Percentiles rank a stretch among this genome's conserved stretches.
phyloP scores from a whole-genome alignment of 2,888 invertebrate genomes.

The Nomada ferruginata region DNA sequence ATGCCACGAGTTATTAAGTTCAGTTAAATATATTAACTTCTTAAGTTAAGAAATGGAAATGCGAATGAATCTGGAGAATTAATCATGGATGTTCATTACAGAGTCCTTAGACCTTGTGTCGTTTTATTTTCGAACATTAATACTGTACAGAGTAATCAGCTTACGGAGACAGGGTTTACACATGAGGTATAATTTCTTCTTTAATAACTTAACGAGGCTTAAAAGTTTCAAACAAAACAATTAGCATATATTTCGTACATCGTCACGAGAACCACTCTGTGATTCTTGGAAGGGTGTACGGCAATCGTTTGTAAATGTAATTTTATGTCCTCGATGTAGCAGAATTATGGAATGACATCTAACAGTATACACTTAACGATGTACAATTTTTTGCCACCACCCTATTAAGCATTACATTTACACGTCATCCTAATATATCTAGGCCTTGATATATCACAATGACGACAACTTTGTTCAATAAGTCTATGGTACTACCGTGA shows the following conservation, averaged over 20 bases:
- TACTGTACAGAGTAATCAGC: constrained; percentile 81
- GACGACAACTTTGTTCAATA: constrained; percentile 56
- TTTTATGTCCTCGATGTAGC: constrained; percentile 78
- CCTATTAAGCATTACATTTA: constrained; percentile 66
- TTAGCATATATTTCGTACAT: constrained; percentile 70
- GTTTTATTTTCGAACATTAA: constrained; percentile 80
- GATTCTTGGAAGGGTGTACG: constrained; percentile 77
- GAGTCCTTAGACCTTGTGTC: constrained; percentile 37
- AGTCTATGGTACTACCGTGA: constrained; percentile 55
- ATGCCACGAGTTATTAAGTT: too few relatives aligned
- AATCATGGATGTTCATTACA: background rate
- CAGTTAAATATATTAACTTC: too few relatives aligned
- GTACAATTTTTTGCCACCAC: constrained; percentile 77
- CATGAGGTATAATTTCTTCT: constrained; percentile 70
- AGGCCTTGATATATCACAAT: constrained; percentile 76
- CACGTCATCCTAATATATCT: constrained; percentile 70
- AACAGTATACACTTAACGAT: constrained; percentile 73
- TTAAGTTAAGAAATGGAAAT: too few relatives aligned
- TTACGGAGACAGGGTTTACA: constrained; percentile 77
- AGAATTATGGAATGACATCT: constrained; percentile 82
- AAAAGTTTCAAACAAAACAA: constrained; percentile 60
- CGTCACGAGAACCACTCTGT: constrained; percentile 77
- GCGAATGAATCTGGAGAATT: too few relatives aligned
- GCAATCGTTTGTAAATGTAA: constrained; percentile 53
- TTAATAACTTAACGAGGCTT: constrained; percentile 61